phyloP scores from a whole-genome alignment of 2,797 vertebrate genomes.

The Echiichthys vipera region DNA sequence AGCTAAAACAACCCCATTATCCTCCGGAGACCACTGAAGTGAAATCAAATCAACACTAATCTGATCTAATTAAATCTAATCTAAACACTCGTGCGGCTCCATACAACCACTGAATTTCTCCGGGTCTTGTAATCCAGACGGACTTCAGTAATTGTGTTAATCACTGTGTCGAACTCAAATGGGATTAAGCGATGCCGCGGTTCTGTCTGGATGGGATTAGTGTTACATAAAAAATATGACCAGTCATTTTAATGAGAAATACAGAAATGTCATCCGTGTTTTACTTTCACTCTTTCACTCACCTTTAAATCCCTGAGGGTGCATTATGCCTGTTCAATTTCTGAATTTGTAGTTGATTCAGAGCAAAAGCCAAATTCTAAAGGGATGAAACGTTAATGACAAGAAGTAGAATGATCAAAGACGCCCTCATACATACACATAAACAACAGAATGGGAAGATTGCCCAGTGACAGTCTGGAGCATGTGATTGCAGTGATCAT shows the following conservation, averaged over 20 bases:
- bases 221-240: constrained; percentile 26
- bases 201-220: constrained; percentile 50
- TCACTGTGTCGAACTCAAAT: constrained; percentile 40
- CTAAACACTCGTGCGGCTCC: background rate
- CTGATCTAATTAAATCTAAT: constrained; percentile 22
- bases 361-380: too few species aligned
- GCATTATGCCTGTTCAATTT: background rate
- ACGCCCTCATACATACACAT: too few species aligned
- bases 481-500: too few species aligned
- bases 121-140: constrained; percentile 42
- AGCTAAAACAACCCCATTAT: background rate
- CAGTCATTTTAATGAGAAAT: constrained; percentile 7
- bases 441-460: too few species aligned
- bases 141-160: constrained; percentile 51
- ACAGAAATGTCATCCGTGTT: background rate
- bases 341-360: background rate
- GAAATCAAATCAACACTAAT: constrained; percentile 26
- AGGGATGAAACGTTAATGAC: too few species aligned
- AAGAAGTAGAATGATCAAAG: background rate
- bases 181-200: constrained; percentile 52
- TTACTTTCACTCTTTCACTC: too few species aligned
- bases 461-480: too few species aligned
- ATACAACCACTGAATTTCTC: background rate
- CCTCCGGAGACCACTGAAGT: background rate
- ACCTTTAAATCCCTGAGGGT: background rate